phyloP scores from a whole-genome alignment of 2,797 vertebrate species.

The Cephalopachus bancanus region DNA sequence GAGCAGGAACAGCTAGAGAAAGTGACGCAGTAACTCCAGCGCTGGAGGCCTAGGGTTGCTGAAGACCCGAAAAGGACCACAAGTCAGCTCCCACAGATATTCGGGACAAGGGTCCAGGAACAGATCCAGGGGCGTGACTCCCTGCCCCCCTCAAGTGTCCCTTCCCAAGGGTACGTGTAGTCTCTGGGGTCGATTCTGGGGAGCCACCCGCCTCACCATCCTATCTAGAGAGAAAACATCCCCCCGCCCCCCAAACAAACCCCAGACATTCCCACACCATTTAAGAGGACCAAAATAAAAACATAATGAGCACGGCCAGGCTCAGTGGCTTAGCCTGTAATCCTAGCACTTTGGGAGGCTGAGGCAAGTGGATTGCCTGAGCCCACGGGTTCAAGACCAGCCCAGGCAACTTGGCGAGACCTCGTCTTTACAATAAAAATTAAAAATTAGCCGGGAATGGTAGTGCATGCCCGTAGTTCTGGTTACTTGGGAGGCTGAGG shows the following conservation, averaged over 20 bases:
- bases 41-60: neutral
- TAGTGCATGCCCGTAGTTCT: too few relatives aligned
- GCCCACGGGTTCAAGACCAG: too few relatives aligned
- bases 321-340: too few relatives aligned
- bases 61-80: neutral
- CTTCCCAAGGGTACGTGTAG: neutral
- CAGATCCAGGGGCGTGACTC: neutral
- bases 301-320: neutral
- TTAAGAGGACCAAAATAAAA: slow-evolving; percentile 37
- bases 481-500: too few relatives aligned
- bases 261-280: neutral
- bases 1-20: neutral
- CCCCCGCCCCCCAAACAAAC: neutral
- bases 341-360: too few relatives aligned
- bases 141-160: neutral
- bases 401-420: too few relatives aligned
- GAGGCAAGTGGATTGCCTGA: too few relatives aligned
- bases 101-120: neutral
- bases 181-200: neutral
- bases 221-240: neutral
- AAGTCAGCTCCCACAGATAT: neutral
- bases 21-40: neutral
- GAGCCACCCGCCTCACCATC: neutral
- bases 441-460: too few relatives aligned
- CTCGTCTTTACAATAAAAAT: too few relatives aligned